Evolutionary conservation across 2,888 invertebrate species (phyloP).

Genomic region (Branchellion lobata): DNA sequence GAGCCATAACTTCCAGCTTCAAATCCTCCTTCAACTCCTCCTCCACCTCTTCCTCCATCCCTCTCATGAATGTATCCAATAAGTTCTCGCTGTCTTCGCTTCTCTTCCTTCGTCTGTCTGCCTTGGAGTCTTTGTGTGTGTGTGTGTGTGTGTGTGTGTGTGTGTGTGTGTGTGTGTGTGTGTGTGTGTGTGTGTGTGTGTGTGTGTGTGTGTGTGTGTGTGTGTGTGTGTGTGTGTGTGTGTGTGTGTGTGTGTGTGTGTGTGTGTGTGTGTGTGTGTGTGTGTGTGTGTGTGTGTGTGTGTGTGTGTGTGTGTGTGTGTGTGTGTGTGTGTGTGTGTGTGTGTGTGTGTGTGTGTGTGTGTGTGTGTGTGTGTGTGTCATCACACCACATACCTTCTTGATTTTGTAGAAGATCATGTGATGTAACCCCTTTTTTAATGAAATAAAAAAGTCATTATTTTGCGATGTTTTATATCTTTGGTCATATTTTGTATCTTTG

Average conservation of each 20-base stretch:
- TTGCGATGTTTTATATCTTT: too few species aligned
- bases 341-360: conserved; percentile 56
- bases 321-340: too few species aligned
- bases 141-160: conserved; percentile 3
- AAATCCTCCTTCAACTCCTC: conserved; percentile 81
- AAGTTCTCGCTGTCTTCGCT: too few species aligned
- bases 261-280: not conserved
- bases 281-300: not conserved
- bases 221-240: not conserved
- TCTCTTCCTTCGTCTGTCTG: too few species aligned
- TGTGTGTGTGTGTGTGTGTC: too few species aligned
- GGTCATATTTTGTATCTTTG: too few species aligned
- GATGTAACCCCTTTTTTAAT: not conserved
- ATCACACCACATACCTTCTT: too few species aligned
- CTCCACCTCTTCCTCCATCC: conserved; percentile 83
- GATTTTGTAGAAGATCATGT: not conserved
- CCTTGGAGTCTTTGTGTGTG: not conserved
- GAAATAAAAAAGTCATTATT: not conserved
- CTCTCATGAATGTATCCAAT: conserved; percentile 69
- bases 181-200: not conserved
- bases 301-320: not conserved
- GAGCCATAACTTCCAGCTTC: conserved; percentile 84
- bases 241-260: not conserved
- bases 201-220: not conserved
- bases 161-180: not conserved